A percentile compares a stretch with the other conserved stretches of the same genome.
phyloP scores from a whole-genome alignment of 2,113 vertebrate genomes.

The Pontoporia blainvillei region DNA sequence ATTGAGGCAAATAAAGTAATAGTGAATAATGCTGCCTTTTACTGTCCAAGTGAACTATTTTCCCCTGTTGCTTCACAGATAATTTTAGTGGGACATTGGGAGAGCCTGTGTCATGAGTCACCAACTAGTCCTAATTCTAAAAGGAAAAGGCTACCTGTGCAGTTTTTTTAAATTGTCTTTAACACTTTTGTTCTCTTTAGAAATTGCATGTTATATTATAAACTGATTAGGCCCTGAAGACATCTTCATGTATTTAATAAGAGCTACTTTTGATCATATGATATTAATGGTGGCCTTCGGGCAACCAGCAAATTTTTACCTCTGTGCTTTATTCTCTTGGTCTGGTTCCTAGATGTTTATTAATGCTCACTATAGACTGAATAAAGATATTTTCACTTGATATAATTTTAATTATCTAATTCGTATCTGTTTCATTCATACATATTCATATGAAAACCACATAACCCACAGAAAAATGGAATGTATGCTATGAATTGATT shows the following conservation, averaged over 20 bases:
- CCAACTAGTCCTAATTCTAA: background rate
- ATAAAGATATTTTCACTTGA: slow-evolving; percentile 51
- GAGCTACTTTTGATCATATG: background rate
- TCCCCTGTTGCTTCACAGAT: background rate
- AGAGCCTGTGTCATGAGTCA: background rate
- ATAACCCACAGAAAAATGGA: slow-evolving; percentile 66
- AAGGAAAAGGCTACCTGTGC: background rate
- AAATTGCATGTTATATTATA: background rate
- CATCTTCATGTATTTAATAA: background rate
- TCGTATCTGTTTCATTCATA: slow-evolving; percentile 51
- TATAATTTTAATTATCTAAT: slow-evolving; percentile 52
- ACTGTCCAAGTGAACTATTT: background rate
- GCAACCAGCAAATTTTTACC: background rate
- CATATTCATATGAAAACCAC: slow-evolving; percentile 73
- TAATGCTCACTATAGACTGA: background rate
- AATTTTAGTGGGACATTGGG: background rate
- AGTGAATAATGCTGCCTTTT: background rate
- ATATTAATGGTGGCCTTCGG: background rate
- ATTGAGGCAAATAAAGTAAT: background rate
- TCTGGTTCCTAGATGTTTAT: background rate
- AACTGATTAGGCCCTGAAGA: background rate
- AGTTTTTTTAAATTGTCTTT: background rate
- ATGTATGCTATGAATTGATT: slow-evolving; percentile 60
- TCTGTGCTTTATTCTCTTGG: slow-evolving; percentile 2
- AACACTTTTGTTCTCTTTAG: background rate